These are phyloP conservation scores for Hermaeophaga mercurialis DNA, from an alignment of 2,888 invertebrate genomes.

Conservation along the genomic window DNA sequence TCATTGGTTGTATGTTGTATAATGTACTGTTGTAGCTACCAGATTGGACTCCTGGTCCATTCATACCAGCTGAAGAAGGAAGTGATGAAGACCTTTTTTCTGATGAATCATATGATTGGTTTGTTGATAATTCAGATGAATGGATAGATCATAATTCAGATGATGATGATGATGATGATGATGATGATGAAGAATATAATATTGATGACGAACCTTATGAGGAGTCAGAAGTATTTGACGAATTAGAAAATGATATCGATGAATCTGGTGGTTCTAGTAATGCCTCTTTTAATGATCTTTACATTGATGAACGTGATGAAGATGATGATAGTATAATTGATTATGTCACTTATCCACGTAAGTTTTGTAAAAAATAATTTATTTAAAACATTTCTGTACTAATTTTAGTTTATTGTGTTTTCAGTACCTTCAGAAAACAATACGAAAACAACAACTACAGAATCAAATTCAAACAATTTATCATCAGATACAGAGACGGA, in stretches of 20 bases:
- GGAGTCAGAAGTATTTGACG: conserved; percentile 22
- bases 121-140: conserved; percentile 23
- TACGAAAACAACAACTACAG: conserved; percentile 2
- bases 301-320: conserved; percentile 29
- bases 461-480: conserved; percentile 10
- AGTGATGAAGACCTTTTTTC: conserved; percentile 1
- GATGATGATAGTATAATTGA: conserved; percentile 30
- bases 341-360: conserved; percentile 27
- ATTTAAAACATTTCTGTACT: too few species aligned
- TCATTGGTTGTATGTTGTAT: too few species aligned
- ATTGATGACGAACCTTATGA: conserved; percentile 31
- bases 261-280: conserved; percentile 12
- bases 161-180: conserved; percentile 28
- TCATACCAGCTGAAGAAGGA: too few species aligned
- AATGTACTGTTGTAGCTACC: too few species aligned
- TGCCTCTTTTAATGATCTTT: conserved; percentile 9
- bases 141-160: conserved; percentile 30
- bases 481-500: conserved; percentile 26
- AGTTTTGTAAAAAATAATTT: too few species aligned
- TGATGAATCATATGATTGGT: conserved; percentile 10
- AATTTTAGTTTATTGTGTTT: conserved; percentile 11
- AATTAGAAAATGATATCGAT: background rate
- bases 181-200: conserved; percentile 28
- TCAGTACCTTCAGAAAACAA: conserved; percentile 8
- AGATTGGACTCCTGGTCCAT: too few species aligned